phyloP scores from a whole-genome alignment of 2,888 invertebrate genomes.

The Macrophya alboannulata region DNA sequence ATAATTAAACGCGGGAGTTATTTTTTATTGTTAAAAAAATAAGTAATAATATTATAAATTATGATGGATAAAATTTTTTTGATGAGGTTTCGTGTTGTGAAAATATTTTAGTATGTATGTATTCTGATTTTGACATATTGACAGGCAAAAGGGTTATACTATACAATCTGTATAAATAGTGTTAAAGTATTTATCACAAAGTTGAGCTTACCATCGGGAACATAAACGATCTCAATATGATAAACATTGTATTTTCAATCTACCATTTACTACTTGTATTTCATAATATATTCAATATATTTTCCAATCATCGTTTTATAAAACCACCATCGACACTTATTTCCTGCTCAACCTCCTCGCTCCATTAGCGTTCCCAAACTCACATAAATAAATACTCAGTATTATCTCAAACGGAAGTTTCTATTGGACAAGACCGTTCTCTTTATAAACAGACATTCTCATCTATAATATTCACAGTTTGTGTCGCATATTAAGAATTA shows the following conservation, averaged over 20 bases:
- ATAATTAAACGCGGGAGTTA: not conserved
- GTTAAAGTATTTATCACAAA: not conserved
- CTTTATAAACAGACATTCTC: not conserved
- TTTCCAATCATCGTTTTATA: constrained; percentile 42
- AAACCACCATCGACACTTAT: constrained; percentile 55
- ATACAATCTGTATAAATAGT: constrained; percentile 42
- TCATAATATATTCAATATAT: constrained; percentile 43
- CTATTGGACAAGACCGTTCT: not conserved
- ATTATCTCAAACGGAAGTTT: not conserved
- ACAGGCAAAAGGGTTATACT: constrained; percentile 56
- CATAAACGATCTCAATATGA: constrained; percentile 4
- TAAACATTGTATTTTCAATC: constrained; percentile 31
- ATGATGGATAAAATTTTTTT: not conserved
- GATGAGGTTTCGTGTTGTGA: not conserved
- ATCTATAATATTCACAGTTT: not conserved
- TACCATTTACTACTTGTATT: constrained; percentile 15
- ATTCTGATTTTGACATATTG: constrained; percentile 56
- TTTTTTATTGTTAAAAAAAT: not conserved
- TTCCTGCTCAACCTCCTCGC: constrained; percentile 40
- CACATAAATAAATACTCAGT: not conserved
- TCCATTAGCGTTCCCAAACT: constrained; percentile 38
- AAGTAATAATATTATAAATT: no score
- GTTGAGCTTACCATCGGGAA: constrained; percentile 39
- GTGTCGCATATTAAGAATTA: not conserved
- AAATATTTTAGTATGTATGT: constrained; percentile 1